phyloP scores from a whole-genome alignment of 2,888 invertebrate species.

The Nipponacmea schrenckii region DNA sequence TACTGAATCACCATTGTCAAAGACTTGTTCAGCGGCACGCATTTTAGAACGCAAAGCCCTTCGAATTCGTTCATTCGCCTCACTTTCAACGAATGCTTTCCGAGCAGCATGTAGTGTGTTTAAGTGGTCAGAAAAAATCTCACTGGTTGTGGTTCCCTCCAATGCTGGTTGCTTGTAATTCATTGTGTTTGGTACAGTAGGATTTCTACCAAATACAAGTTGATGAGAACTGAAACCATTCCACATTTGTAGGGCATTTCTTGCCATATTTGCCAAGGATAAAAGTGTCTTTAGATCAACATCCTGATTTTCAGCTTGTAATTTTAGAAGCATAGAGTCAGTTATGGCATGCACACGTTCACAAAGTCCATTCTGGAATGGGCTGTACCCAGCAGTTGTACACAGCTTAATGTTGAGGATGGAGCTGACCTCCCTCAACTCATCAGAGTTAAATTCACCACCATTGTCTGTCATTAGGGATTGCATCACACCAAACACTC shows the following conservation, averaged over 20 bases:
- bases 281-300: constrained; percentile 5
- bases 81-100: background rate
- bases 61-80: constrained; percentile 9
- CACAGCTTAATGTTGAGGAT: constrained; percentile 13
- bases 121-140: constrained; percentile 5
- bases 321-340: constrained; percentile 19
- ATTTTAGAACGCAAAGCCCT: constrained; percentile 4
- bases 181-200: constrained; percentile 7
- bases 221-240: constrained; percentile 16
- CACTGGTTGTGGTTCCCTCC: background rate
- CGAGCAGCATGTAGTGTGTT: background rate
- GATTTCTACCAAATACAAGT: constrained; percentile 10
- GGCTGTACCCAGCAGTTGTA: constrained; percentile 21
- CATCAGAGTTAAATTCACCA: too few species aligned
- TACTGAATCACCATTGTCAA: constrained; percentile 9
- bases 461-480: constrained; percentile 4
- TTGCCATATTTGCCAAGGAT: constrained; percentile 20
- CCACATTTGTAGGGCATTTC: constrained; percentile 16
- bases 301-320: constrained; percentile 11
- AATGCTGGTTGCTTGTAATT: background rate
- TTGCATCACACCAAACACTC: constrained; percentile 8
- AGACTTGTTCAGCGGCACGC: too few species aligned
- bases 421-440: too few species aligned
- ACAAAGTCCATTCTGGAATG: constrained; percentile 13
- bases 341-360: constrained; percentile 19